phyloP scores from a whole-genome alignment of 1,140 invertebrate species.

The Zaprionus capensis region DNA sequence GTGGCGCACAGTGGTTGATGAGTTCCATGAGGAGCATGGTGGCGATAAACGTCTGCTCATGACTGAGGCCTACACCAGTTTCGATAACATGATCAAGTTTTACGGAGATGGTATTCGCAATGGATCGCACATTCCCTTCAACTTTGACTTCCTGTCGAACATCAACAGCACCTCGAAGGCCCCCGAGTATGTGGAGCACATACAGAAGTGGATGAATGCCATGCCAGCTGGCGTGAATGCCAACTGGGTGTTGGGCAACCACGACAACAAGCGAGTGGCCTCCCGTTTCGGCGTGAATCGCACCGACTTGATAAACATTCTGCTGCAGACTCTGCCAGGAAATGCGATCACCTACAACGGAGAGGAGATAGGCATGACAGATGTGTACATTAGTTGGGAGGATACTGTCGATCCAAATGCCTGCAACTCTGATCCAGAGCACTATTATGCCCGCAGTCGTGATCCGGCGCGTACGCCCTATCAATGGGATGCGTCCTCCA shows the following conservation, averaged over 20 bases:
- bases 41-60: slow-evolving; percentile 86
- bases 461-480: slow-evolving; percentile 88
- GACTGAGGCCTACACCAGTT: slow-evolving; percentile 87
- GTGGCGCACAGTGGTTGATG: slow-evolving; percentile 87
- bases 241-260: slow-evolving; percentile 88
- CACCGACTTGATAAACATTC: slow-evolving; percentile 88
- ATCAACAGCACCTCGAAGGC: slow-evolving; percentile 86
- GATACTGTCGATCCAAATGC: slow-evolving; percentile 84
- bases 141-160: slow-evolving; percentile 86
- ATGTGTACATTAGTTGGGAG: slow-evolving; percentile 86
- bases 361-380: slow-evolving; percentile 92
- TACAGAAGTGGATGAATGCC: slow-evolving; percentile 86
- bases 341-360: slow-evolving; percentile 90
- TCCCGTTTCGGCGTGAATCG: slow-evolving; percentile 87
- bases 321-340: slow-evolving; percentile 88
- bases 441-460: slow-evolving; percentile 80
- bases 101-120: slow-evolving; percentile 86
- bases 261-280: slow-evolving; percentile 88
- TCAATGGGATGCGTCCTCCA: slow-evolving; percentile 87
- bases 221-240: slow-evolving; percentile 85
- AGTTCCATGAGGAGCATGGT: slow-evolving; percentile 85
- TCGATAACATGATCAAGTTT: slow-evolving; percentile 86
- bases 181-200: slow-evolving; percentile 85
- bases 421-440: slow-evolving; percentile 71
- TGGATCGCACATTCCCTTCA: slow-evolving; percentile 88